Evolutionary conservation across 2,888 invertebrate genomes (phyloP), one percentile per base, ranked within the genome.

Genomic region (Helobdella robusta): DNA sequence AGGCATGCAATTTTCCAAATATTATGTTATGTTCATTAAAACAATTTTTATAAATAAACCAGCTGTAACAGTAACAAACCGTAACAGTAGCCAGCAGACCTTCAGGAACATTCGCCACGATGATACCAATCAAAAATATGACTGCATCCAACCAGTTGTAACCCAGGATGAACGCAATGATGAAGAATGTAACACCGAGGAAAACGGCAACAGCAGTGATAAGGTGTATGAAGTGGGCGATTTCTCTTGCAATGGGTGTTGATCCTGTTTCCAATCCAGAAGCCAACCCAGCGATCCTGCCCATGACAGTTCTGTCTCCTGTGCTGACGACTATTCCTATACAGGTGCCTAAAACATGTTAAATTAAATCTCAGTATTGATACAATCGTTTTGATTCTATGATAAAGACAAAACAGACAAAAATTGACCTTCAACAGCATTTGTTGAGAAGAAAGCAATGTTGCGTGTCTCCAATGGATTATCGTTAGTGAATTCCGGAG

Each of bases 131-230:
- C 68, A 81, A 74, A 86, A 98, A 98, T 81, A 98, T 94, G 73
- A 97, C 95, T 78, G 97, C 95, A 80, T 97, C 97, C 75, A 98
- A 84, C 95, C 95, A 97, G 81, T 93, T 91, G 83, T 98, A 98
- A 75, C 94, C 94, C 73, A 98, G 86, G 78, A 93, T 76, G 82
- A 98, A 91, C 69, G 97, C 95, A 78, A 98, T 94, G 68, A 95
- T 78, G 85, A 98, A 98, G 86, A 98, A 97, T 52, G 94, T 89
- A 35, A 98, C 89, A 11, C 88, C 89, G 46, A 87, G 83, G 70
- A 84, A 80, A 61, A 87, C 84, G 0, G 86, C 86, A 50, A 87
- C 72, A 91, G 92, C 93, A 71, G 95, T 95, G 80, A 98, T 97
- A 76, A 98, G 84, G 79, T 95, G 94, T 82, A 98, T 98, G 84